These are phyloP conservation scores for Iselma pallidipennis DNA, from an alignment of 2,888 invertebrate species.

Conservation along the genomic window DNA sequence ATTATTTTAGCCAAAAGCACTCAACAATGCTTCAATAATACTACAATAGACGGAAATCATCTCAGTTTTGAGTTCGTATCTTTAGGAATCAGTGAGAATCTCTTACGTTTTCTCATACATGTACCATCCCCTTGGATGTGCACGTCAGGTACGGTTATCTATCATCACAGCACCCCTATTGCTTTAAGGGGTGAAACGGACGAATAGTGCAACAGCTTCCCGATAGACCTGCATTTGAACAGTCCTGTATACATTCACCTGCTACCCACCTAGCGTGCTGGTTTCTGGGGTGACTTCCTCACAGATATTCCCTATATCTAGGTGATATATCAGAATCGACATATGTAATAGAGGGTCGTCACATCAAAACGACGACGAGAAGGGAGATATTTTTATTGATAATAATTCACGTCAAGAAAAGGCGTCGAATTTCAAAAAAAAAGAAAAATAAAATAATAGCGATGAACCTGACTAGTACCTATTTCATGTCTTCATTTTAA, in stretches of 20 bases:
- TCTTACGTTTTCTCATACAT: slow-evolving; percentile 29
- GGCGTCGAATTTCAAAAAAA: not conserved
- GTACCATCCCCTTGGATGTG: slow-evolving; percentile 6
- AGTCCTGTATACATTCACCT: slow-evolving; percentile 10
- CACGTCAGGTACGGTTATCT: slow-evolving; percentile 42
- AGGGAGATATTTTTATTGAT: not conserved
- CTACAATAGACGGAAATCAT: slow-evolving; percentile 27
- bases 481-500: slow-evolving; percentile 23
- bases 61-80: slow-evolving; percentile 25
- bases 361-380: not conserved
- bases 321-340: not conserved
- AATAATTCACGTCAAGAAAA: not conserved
- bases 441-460: not conserved
- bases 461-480: not conserved
- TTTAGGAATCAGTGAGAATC: slow-evolving; percentile 33
- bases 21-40: slow-evolving; percentile 21
- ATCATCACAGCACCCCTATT: slow-evolving; percentile 42
- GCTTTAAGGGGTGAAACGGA: slow-evolving; percentile 7
- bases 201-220: slow-evolving; percentile 16
- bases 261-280: not conserved
- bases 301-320: not conserved
- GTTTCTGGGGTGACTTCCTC: not conserved
- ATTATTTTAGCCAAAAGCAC: slow-evolving; percentile 20
- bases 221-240: slow-evolving; percentile 18
- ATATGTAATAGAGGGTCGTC: not conserved